Evolutionary conservation across 1,140 invertebrate species (phyloP).

Genomic region (Drosophila ercepeae): DNA sequence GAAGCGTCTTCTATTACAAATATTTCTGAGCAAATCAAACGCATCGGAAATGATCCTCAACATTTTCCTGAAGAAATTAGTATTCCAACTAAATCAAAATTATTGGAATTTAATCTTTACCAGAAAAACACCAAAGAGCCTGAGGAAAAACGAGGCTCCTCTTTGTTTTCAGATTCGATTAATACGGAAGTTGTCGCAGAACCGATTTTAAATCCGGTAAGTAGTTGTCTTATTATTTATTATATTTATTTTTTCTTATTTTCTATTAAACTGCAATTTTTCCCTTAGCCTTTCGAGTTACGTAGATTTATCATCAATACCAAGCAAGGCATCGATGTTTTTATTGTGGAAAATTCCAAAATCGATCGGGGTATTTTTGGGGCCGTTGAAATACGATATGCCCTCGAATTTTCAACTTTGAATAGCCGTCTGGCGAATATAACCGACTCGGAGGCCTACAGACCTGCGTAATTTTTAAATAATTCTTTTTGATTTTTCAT

Average conservation of each 20-base stretch:
- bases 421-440: constrained; percentile 30
- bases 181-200: too few species aligned
- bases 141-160: too few species aligned
- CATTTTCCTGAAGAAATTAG: too few species aligned
- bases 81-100: too few species aligned
- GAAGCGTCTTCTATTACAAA: too few species aligned
- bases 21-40: too few species aligned
- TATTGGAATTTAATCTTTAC: too few species aligned
- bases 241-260: background rate
- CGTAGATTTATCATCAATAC: constrained; percentile 5
- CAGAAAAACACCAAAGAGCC: too few species aligned
- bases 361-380: constrained; percentile 60
- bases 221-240: background rate
- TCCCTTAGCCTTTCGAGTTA: constrained; percentile 45
- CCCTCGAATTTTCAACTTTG: constrained; percentile 34
- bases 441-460: constrained; percentile 36
- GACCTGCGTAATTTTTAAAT: constrained; percentile 48
- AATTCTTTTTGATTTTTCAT: background rate
- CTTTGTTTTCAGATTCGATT: too few species aligned
- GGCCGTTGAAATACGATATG: constrained; percentile 43
- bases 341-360: constrained; percentile 55
- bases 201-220: constrained; percentile 7
- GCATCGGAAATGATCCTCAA: too few species aligned
- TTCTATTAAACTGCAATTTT: background rate
- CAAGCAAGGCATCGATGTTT: constrained; percentile 36